These are phyloP conservation scores for Dichetophora obliterata DNA, from an alignment of 2,888 invertebrate genomes.

Conservation along the genomic window DNA sequence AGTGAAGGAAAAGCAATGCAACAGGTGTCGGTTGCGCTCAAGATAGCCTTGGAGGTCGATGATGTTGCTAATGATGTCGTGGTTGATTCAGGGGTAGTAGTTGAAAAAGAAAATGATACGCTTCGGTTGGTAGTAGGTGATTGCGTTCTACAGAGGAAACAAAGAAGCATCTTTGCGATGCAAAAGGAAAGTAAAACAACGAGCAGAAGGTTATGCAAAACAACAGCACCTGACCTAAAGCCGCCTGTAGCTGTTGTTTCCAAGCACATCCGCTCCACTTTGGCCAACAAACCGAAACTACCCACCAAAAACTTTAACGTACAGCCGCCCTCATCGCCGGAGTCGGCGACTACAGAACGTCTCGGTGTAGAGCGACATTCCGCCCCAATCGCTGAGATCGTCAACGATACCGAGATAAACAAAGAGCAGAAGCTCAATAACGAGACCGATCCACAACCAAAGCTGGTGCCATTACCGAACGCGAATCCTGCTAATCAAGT, in stretches of 20 bases:
- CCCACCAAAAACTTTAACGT: slow-evolving; percentile 17
- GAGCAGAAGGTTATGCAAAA: not conserved
- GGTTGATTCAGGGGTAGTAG: not conserved
- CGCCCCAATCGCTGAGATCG: too few species aligned
- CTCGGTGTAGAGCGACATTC: too few species aligned
- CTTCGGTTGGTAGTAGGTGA: slow-evolving; percentile 13
- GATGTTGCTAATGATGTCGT: slow-evolving; percentile 28
- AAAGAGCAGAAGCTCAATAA: not conserved
- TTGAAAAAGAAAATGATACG: slow-evolving; percentile 49
- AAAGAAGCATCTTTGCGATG: not conserved
- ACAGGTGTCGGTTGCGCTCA: slow-evolving; percentile 52
- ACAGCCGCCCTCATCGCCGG: slow-evolving; percentile 30
- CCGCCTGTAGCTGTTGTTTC: not conserved
- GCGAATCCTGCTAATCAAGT: not conserved
- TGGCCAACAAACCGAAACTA: not conserved
- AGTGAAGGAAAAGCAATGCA: slow-evolving; percentile 36
- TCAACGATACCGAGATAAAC: not conserved
- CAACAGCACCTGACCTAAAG: not conserved
- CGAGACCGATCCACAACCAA: not conserved
- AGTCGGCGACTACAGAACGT: slow-evolving; percentile 19
- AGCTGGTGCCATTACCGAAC: not conserved
- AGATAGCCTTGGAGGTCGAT: slow-evolving; percentile 32
- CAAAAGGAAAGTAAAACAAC: slow-evolving; percentile 59
- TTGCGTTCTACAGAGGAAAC: slow-evolving; percentile 30
- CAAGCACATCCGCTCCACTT: slow-evolving; percentile 14